Conservation (phyloP, 2,888 invertebrate genomes). For the Autographa pulchrina region DNA sequence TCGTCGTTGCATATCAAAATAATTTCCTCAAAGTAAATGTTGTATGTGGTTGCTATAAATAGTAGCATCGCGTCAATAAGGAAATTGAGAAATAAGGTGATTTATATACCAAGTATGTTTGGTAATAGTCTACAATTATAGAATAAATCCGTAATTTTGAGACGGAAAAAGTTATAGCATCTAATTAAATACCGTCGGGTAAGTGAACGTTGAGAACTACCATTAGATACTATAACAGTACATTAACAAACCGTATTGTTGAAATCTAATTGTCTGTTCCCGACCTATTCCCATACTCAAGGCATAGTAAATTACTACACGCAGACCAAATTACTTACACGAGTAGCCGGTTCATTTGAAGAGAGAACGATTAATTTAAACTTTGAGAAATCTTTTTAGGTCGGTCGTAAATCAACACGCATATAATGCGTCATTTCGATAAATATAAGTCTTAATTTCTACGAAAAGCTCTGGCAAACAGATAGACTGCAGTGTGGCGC, state of each 20-base stretch:
- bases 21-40: too few relatives aligned
- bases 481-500: not conserved
- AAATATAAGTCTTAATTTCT: conserved; percentile 1
- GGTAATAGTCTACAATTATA: conserved; percentile 15
- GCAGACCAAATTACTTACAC: conserved; percentile 45
- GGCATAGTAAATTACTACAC: conserved; percentile 45
- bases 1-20: too few relatives aligned
- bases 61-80: not conserved
- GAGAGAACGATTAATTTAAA: conserved; percentile 37
- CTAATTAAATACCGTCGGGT: conserved; percentile 40
- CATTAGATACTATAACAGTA: conserved; percentile 36
- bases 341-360: conserved; percentile 31
- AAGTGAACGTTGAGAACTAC: conserved; percentile 36
- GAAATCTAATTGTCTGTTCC: conserved; percentile 38
- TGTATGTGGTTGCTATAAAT: not conserved
- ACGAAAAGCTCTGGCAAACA: not conserved
- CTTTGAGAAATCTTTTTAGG: conserved; percentile 23
- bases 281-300: conserved; percentile 40
- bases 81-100: not conserved
- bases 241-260: conserved; percentile 48
- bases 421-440: conserved; percentile 1
- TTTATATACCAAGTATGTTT: not conserved
- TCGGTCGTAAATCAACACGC: conserved; percentile 1
- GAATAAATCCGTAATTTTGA: conserved; percentile 28
- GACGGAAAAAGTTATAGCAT: conserved; percentile 16